phyloP scores from a whole-genome alignment of 2,113 vertebrate genomes.

The Cepphus grylle region DNA sequence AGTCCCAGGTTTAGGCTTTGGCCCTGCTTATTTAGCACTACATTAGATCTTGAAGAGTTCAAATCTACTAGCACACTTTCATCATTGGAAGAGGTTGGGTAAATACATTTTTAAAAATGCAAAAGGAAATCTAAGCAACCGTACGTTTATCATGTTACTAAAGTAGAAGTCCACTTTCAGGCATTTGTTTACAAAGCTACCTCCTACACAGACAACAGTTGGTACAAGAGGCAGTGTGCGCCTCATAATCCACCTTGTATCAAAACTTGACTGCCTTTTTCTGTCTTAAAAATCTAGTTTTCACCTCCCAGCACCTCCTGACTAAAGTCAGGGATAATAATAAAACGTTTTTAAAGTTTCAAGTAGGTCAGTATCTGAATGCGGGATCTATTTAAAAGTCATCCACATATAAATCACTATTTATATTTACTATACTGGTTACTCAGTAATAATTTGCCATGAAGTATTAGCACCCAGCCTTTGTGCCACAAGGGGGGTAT shows the following conservation, averaged over 20 bases:
- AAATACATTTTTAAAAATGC: background rate
- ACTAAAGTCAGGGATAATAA: background rate
- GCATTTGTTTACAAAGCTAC: background rate
- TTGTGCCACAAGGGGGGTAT: slow-evolving; percentile 34
- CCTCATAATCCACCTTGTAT: background rate
- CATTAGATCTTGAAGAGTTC: background rate
- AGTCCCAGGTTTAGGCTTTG: background rate
- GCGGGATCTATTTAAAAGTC: background rate
- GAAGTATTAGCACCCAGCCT: background rate
- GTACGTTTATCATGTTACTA: background rate
- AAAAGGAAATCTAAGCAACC: background rate
- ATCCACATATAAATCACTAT: background rate
- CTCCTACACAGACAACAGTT: background rate
- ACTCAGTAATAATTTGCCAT: background rate
- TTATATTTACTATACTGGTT: background rate
- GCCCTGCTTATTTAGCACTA: background rate
- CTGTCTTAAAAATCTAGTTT: background rate
- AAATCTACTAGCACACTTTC: background rate
- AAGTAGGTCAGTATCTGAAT: background rate
- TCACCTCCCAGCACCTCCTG: background rate
- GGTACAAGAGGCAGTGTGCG: background rate
- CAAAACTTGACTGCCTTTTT: background rate
- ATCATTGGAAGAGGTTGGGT: background rate
- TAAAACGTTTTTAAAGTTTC: background rate
- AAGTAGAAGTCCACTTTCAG: background rate